These are phyloP conservation scores for Procambarus virginalis DNA, from an alignment of 1,140 invertebrate species.

Conservation along the genomic window DNA sequence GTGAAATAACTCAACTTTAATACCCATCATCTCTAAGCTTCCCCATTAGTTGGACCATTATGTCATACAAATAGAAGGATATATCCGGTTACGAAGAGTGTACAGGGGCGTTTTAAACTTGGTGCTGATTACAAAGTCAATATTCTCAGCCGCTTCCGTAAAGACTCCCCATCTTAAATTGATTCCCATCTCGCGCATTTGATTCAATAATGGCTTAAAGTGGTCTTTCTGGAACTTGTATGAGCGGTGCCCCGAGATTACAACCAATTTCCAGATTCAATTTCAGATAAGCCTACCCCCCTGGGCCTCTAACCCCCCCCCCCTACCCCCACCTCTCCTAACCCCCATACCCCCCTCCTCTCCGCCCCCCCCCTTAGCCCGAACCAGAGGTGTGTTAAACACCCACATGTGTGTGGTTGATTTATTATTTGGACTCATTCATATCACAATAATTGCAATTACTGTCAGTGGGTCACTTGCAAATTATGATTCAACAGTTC, in stretches of 20 bases:
- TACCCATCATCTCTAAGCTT: no score
- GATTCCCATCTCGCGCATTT: slow-evolving; percentile 8
- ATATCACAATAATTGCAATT: no score
- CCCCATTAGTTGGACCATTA: no score
- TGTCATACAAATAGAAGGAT: no score
- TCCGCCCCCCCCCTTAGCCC: background rate
- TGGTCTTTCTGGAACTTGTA: slow-evolving; percentile 25
- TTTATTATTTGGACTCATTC: no score
- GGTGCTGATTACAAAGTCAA: slow-evolving; percentile 7
- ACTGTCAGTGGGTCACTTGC: no score
- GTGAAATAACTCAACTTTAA: no score
- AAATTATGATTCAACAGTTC: no score
- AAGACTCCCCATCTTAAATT: background rate
- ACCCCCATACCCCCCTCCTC: background rate
- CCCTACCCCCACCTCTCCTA: background rate
- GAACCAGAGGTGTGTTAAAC: no score
- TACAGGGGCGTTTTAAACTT: background rate
- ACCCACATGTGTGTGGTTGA: no score
- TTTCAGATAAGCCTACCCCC: slow-evolving; percentile 10
- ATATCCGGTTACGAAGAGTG: background rate
- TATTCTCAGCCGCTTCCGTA: background rate
- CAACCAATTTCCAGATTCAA: slow-evolving; percentile 32
- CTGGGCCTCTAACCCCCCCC: background rate
- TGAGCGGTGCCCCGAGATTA: slow-evolving; percentile 20
- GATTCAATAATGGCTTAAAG: slow-evolving; percentile 30